phyloP scores from a whole-genome alignment of 2,113 vertebrate species.

The Mungos mungo region DNA sequence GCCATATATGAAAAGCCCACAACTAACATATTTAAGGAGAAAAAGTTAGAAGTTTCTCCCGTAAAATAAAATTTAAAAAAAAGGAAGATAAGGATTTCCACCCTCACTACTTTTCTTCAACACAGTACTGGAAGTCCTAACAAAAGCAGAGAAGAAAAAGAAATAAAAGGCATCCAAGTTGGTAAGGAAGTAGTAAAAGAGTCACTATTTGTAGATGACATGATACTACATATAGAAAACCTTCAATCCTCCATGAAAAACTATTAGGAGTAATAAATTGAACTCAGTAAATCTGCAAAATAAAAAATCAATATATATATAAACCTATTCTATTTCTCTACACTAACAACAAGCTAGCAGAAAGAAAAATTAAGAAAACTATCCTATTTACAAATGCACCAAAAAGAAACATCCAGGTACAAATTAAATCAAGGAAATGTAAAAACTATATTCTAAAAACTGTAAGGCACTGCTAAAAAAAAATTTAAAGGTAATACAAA shows the following conservation, averaged over 20 bases:
- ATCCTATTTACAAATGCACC: not conserved
- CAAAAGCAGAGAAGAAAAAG: not conserved
- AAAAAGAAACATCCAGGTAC: not conserved
- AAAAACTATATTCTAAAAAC: not conserved
- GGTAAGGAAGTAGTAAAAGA: not conserved
- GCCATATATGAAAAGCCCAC: not conserved
- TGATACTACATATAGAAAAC: not conserved
- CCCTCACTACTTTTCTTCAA: not conserved
- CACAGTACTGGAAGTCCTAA: not conserved
- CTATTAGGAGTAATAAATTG: not conserved
- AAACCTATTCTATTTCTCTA: not conserved
- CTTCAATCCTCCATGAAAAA: not conserved
- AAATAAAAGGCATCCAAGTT: not conserved
- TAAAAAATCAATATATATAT: not conserved
- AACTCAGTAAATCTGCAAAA: not conserved
- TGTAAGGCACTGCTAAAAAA: not conserved
- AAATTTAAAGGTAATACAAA: not conserved
- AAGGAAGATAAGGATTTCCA: not conserved
- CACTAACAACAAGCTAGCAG: not conserved
- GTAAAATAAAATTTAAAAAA: not conserved
- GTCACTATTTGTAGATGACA: not conserved
- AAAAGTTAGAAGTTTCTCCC: not conserved
- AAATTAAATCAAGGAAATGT: not conserved
- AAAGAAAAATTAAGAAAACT: not conserved
- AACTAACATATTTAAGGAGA: not conserved